Base-by-base conservation (phyloP, 1,140 invertebrate species). In the Littorina saxatilis region DNA sequence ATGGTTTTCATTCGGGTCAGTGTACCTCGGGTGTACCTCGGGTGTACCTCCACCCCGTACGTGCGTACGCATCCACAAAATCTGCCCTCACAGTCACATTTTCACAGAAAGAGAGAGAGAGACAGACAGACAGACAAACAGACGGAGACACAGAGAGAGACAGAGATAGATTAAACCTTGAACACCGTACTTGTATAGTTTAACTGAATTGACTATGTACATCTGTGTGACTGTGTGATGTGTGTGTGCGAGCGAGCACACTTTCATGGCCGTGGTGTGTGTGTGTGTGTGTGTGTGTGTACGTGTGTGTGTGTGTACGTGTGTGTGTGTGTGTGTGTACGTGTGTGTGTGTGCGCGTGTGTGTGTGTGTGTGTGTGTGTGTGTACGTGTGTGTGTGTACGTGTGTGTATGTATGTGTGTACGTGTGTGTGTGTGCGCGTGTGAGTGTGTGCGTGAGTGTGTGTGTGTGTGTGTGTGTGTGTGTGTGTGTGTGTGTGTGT, bases 351-450 rank as follows among this genome's bases (percentile, higher is more conserved):
- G 58, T 63, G 58, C 9, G 58, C n/a, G 29, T 23, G 23, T 63
- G 58, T 23, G 5, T 63, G 29, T 63, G 29, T 63, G 58, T 63
- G 58, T 27, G 23, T 63, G n/a, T 23, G 23, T 63, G 58, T 63
- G 29, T 63, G 29, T 23, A 23, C n/a, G 58, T 63, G 23, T 63
- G 58, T 63, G 23, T n/a, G 23, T 63, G 29, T 32, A 7, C n/a
- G 23, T 63, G 58, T 63, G 58, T 63, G 58, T 63, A 23, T 63
- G 58, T 68, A 29, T 68, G 63, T 68, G 63, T 32, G 63, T 32
- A 29, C 35, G 63, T 32, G 63, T 68, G 13, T 32, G 17, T 68
- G 29, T 68, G 63, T 68, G 63, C 15, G 63, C 15, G 63, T 68
- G 63, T 68, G 63, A 29, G 58, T 63, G 58, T 9, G 58, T 63